Base-by-base conservation (phyloP, 2,888 invertebrate species). In the Andrena hattorfiana region DNA sequence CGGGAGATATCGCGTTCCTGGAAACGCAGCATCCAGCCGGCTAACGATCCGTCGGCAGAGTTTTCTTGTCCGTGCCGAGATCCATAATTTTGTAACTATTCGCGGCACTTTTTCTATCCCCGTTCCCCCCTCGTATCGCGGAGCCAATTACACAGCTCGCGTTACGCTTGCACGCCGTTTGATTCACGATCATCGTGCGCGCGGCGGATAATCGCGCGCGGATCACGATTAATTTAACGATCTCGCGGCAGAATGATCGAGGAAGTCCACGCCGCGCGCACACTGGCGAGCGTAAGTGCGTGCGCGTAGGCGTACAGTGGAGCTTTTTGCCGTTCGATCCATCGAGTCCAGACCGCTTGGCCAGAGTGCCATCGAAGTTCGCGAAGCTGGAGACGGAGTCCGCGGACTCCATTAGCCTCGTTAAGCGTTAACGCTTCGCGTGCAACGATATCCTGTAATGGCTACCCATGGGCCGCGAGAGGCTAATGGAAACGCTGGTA, bases 181-280 rank as follows among this genome's bases (percentile, higher is more conserved):
- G 86, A 87, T 77, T 83, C 83, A 83, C 79, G 76, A 79, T 59
- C 63, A 77, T 66, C 32, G 71, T 35, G 35, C 51, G 51, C 10
- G 13, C n/a, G 70, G 13, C 10, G 69, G 51, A 74, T 81, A 83
- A 85, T 81, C 87, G 75, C 28, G 64, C 49, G 51, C 42, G 49
- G 62, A 72, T 79, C 84, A 28, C 78, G 81, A 81, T 85, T 85
- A 83, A 83, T 85, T 70, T 77, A 85, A 79, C 76, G 84, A 81
- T 79, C 87, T 59, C 59, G 71, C 68, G 69, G 59, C 73, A 51
- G 35, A 73, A 80, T 69, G 74, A 86, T 78, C 78, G 79, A 32
- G 78, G 66, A 72, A 42, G 3, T 7, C 32, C 66, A 66, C 51
- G 30, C 32, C 13, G 60, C 59, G 59, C 54, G 1, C 23, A 54